These are phyloP conservation scores for Notarius quadriscutis DNA, from an alignment of 2,113 vertebrate genomes.

Conservation along the genomic window DNA sequence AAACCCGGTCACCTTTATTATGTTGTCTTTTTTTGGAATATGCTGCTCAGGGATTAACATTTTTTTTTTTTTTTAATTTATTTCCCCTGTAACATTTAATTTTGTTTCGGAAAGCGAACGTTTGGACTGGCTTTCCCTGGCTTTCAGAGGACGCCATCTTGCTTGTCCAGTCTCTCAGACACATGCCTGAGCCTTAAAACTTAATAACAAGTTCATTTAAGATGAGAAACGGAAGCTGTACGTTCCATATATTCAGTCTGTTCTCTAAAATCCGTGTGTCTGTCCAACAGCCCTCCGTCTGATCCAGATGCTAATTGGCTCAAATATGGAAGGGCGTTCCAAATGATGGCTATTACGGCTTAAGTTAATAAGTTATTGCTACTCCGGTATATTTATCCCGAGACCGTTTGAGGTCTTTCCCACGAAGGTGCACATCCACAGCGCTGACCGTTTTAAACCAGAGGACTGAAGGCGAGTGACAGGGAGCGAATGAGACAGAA, in stretches of 20 bases:
- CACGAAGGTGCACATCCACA: background rate
- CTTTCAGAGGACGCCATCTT: background rate
- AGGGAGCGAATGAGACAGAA: background rate
- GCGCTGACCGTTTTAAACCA: background rate
- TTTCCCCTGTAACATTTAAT: too few species aligned
- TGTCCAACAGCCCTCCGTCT: background rate
- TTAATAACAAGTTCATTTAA: background rate
- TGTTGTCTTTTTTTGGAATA: too few species aligned
- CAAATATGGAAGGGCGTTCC: background rate
- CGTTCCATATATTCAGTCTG: background rate
- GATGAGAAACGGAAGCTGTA: background rate
- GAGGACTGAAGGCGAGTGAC: background rate
- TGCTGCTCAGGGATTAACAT: too few species aligned
- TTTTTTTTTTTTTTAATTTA: too few species aligned
- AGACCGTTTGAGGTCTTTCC: constrained; percentile 33
- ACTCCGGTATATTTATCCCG: constrained; percentile 22
- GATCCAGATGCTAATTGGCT: background rate
- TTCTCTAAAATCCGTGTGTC: background rate
- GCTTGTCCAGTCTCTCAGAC: background rate
- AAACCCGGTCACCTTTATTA: too few species aligned
- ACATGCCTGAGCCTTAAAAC: background rate
- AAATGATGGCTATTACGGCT: background rate
- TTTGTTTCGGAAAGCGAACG: too few species aligned
- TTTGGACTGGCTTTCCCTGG: background rate
- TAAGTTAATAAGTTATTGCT: background rate